Base-by-base conservation (phyloP, 2,888 invertebrate genomes). In the Sympetrum striolatum region DNA sequence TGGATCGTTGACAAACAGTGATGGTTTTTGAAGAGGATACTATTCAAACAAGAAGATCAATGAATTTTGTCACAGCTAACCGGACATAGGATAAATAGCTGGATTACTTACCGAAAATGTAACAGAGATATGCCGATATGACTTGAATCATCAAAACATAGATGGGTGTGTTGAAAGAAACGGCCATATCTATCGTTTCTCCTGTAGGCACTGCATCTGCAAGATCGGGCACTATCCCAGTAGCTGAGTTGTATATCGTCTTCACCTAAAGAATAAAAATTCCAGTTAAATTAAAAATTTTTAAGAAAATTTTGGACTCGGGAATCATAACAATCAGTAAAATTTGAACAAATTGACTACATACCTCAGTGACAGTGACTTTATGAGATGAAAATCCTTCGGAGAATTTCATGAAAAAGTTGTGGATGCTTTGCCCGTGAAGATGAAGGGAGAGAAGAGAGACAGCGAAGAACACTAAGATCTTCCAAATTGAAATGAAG, bases 401-500 rank as follows among this genome's bases (percentile, higher is more conserved):
- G 4, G 91, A 60, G 90, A 93, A 92, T 53, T 91, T 81, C 4
- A 92, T 92, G 86, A 93, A 92, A 82, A 94, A 93, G 90, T 93
- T 92, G 6, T 91, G 91, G 0, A 92, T 90, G 15, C 92, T 91
- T 58, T 93, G 92, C 73, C 93, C 91, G 73, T 93, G 93, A 91
- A 94, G 92, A 91, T 93, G 93, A 91, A 96, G 94, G 90, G 96
- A 95, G 14, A 96, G 92, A 81, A 97, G 93, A 92, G 96, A 96
- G 91, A 95, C 95, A 2, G 94, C 92, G 91, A 97, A 95, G 92
- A 98, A 98, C 4, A 97, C 93, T 0, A 96, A 79, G 90, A 97
- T 96, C 94, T 98, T 98, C 95, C 97, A 96, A 31, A 97, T 92
- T 0, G 98, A 96, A 3, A 97, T 94, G 90, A 96, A 95, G 73